Percentiles rank a stretch among this genome's conserved stretches.
Conservation (phyloP, 2,797 vertebrate species). For the Psittacula echo region DNA sequence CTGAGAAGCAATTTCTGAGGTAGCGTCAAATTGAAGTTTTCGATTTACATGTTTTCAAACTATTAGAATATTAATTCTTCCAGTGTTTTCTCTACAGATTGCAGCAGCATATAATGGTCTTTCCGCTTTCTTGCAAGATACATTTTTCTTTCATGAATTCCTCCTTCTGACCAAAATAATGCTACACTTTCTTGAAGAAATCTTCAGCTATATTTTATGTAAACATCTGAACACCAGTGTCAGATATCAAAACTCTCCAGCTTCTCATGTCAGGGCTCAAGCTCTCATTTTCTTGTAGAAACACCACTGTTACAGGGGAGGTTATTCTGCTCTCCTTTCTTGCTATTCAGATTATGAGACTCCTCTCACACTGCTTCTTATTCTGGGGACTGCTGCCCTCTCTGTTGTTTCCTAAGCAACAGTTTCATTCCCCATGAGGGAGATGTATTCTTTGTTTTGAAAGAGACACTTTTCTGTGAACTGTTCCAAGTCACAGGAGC, state of each 20-base stretch:
- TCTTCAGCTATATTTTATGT: not conserved
- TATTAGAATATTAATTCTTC: not conserved
- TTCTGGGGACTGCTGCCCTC: not conserved
- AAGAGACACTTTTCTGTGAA: not conserved
- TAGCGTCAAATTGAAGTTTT: not conserved
- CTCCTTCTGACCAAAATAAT: not conserved
- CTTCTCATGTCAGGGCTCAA: not conserved
- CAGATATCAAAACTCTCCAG: not conserved
- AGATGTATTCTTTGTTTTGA: not conserved
- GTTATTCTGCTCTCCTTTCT: not conserved
- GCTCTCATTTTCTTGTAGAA: not conserved
- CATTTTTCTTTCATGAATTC: not conserved
- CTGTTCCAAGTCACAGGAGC: not conserved
- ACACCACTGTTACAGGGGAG: not conserved
- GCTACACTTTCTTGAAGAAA: not conserved
- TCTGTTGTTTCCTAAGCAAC: not conserved
- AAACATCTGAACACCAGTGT: not conserved
- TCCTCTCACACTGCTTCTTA: not conserved
- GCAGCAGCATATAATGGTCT: not conserved
- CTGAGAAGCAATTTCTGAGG: not conserved
- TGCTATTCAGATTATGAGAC: not conserved
- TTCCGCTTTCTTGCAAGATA: not conserved
- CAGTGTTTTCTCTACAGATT: not conserved
- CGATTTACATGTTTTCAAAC: not conserved
- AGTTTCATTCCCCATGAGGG: not conserved